A percentile compares a stretch with the other conserved stretches of the same genome.
phyloP scores from a whole-genome alignment of 2,888 invertebrate species.

The Andricus curvator region DNA sequence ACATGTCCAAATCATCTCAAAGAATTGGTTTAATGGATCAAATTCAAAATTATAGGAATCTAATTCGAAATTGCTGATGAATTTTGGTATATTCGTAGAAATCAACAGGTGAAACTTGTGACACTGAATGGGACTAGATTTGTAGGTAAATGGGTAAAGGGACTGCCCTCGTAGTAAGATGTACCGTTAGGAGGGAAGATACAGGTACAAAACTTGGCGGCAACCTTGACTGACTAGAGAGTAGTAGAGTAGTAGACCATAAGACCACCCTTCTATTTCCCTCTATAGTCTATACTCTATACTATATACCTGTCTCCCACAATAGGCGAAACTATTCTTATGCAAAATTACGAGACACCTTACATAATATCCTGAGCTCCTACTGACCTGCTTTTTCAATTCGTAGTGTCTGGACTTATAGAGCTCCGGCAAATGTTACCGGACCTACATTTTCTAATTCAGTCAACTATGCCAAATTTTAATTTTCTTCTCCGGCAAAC shows the following conservation, averaged over 20 bases:
- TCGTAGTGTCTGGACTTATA: no score
- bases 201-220: conserved; percentile 68
- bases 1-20: no score
- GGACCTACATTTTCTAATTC: no score
- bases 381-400: conserved; percentile 50
- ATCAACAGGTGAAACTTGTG: neutral
- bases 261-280: conserved; percentile 52
- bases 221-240: conserved; percentile 46
- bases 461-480: no score
- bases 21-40: no score
- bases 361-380: conserved; percentile 59
- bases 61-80: no score
- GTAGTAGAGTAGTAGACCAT: conserved; percentile 38
- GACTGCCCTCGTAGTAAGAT: conserved; percentile 45
- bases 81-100: no score
- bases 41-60: no score
- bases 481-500: no score
- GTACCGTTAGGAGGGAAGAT: conserved; percentile 46
- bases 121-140: neutral
- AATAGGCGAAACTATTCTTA: conserved; percentile 52
- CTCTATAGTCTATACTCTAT: no score
- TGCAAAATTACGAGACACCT: conserved; percentile 67
- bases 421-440: no score
- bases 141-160: conserved; percentile 41
- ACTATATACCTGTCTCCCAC: conserved; percentile 57